Evolutionary conservation across 2,113 vertebrate genomes (phyloP), one percentile per base, ranked within the genome.

Genomic region (Phainopepla nitens): DNA sequence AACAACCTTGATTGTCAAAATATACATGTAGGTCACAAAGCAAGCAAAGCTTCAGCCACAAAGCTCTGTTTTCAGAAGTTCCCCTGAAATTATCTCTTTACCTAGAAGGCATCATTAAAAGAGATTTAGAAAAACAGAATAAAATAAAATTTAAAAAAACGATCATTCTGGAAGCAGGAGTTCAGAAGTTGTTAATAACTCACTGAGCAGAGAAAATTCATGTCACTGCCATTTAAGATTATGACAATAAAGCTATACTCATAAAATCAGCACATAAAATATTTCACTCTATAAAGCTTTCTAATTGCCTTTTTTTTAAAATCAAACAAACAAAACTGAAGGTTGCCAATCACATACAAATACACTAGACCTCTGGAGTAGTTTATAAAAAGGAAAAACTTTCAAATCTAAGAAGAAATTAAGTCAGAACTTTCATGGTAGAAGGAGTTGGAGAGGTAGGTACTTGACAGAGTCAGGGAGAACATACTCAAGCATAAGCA

Each of bases 31-130:
- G 51, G 58, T 82, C 79, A 81, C 78, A 91, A 64, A 73, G 25
- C 11, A 66, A 84, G 36, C 23, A 87, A 87, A 90, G 49, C 23
- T 64, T 83, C 81, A 68, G 36, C 10, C 44, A 68, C 35, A 91
- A 94, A 94, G 20, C 25, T 61, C 6, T 82, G 33, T 89, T 86
- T 94, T 90, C n/a, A 82, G 33, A 93, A 94, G 75, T 58, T 91
- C 12, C 24, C 41, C 82, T 64, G n/a, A 89, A 93, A 96, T 96
- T 70, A 92, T 62, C 79, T 87, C n/a, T 87, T 83, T 95, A 89
- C 92, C 91, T 94, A 87, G 82, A 86, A 95, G 96, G 87, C 82
- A 95, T 94, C 78, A 92, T 94, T 97, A 96, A 93, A 97, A 80
- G 29, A 85, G 35, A 88, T 44, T 89, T 70, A 82, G 71, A 88